Evolutionary conservation across 2,113 vertebrate genomes (phyloP).

Genomic region (Triplophysa dalaica): DNA sequence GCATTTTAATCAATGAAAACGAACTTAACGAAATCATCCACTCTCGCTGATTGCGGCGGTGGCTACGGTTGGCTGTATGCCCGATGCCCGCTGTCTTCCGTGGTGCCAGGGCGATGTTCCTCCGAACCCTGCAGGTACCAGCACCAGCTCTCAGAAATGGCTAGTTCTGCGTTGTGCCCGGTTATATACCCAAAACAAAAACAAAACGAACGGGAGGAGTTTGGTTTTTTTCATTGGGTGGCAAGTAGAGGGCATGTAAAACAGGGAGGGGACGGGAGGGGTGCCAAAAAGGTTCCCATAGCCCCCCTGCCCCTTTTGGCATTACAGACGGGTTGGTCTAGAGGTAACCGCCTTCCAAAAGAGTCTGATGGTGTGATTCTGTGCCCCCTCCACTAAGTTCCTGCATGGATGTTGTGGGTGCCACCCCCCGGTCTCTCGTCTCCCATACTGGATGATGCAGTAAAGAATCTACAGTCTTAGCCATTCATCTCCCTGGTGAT

Average conservation of each 20-base stretch:
- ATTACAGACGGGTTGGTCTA: constrained; percentile 78
- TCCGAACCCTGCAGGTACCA: constrained; percentile 71
- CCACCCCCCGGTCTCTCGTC: constrained; percentile 79
- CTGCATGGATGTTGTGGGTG: constrained; percentile 84
- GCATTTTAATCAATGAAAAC: constrained; percentile 70
- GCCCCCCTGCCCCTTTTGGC: constrained; percentile 69
- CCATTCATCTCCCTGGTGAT: constrained; percentile 87
- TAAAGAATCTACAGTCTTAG: constrained; percentile 63
- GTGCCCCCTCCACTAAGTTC: constrained; percentile 82
- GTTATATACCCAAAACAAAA: constrained; percentile 65
- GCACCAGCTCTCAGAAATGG: constrained; percentile 62
- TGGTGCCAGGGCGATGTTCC: constrained; percentile 76
- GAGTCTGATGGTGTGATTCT: constrained; percentile 64
- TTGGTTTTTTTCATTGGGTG: constrained; percentile 77
- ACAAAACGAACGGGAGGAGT: constrained; percentile 73
- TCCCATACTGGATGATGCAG: constrained; percentile 79
- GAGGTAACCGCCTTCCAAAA: constrained; percentile 81
- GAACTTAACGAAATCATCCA: constrained; percentile 84
- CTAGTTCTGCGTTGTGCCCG: constrained; percentile 68
- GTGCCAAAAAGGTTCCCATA: constrained; percentile 73
- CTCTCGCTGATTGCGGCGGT: constrained; percentile 80
- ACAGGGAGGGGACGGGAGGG: constrained; percentile 68
- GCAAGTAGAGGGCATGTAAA: constrained; percentile 68
- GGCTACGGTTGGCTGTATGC: constrained; percentile 86
- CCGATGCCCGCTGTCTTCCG: constrained; percentile 84